Evolutionary conservation across 2,888 invertebrate species (phyloP).

Genomic region (Eristalis pertinax): DNA sequence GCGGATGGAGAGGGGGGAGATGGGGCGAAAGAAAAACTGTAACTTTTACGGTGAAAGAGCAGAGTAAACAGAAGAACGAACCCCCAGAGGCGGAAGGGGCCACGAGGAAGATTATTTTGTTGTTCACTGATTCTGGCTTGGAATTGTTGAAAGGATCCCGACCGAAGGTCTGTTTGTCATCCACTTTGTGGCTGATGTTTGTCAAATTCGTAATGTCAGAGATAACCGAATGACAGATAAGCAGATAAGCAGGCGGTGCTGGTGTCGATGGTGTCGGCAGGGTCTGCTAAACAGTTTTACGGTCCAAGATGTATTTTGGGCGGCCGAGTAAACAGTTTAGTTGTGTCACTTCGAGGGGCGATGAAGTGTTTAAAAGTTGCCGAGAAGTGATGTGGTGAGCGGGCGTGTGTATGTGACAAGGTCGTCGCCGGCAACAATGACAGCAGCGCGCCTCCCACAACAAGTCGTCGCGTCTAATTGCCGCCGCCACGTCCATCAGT

Average conservation of each 20-base stretch:
- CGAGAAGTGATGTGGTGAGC: neutral
- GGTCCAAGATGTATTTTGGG: conserved; percentile 13
- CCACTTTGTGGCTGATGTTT: conserved; percentile 59
- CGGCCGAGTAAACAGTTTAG: conserved; percentile 42
- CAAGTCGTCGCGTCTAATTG: neutral
- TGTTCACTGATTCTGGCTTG: conserved; percentile 34
- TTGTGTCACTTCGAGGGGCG: neutral
- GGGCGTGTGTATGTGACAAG: neutral
- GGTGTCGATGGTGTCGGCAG: neutral
- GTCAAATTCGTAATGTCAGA: conserved; percentile 35
- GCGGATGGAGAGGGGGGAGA: too few relatives aligned
- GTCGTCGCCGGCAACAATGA: neutral
- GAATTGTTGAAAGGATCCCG: conserved; percentile 55
- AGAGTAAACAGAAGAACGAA: conserved; percentile 1
- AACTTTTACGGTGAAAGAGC: conserved; percentile 2
- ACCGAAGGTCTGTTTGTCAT: conserved; percentile 42
- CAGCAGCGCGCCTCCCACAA: neutral
- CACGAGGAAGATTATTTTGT: conserved; percentile 3
- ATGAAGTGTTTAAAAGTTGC: conserved; percentile 15
- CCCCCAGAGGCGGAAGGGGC: neutral
- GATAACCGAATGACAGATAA: conserved; percentile 64
- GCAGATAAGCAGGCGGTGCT: neutral
- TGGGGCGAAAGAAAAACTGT: neutral
- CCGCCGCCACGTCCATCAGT: neutral
- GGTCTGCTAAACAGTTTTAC: neutral